Evolutionary conservation across 2,113 vertebrate genomes (phyloP).

Genomic region (Bolborhynchus lineola): DNA sequence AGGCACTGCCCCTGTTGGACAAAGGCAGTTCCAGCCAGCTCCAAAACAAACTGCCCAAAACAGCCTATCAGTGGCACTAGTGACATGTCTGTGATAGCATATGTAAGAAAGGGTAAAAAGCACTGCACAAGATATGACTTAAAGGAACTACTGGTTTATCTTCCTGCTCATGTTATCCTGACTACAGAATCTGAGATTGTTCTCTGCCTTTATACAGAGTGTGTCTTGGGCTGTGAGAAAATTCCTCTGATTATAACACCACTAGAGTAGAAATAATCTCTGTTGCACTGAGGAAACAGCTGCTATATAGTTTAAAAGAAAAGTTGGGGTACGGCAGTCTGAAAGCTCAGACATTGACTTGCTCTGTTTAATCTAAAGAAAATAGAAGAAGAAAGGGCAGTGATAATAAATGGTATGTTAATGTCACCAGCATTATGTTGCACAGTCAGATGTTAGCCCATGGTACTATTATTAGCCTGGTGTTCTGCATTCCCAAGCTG

Average conservation of each 20-base stretch:
- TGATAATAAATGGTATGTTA: not conserved
- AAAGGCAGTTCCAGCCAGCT: not conserved
- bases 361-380: not conserved
- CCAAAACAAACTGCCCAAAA: not conserved
- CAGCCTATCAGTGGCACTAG: not conserved
- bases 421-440: not conserved
- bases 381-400: not conserved
- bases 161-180: not conserved
- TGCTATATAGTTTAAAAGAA: not conserved
- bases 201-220: not conserved
- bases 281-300: not conserved
- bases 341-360: not conserved
- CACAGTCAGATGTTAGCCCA: not conserved
- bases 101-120: not conserved
- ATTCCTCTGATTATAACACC: not conserved
- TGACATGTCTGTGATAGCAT: not conserved
- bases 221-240: not conserved
- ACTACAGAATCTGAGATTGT: not conserved
- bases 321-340: not conserved
- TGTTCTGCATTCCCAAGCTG: not conserved
- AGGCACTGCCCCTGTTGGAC: not conserved
- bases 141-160: not conserved
- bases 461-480: not conserved
- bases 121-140: not conserved
- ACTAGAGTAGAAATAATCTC: not conserved